phyloP scores from a whole-genome alignment of 2,797 vertebrate species.

The Pseudochaenichthys georgianus region DNA sequence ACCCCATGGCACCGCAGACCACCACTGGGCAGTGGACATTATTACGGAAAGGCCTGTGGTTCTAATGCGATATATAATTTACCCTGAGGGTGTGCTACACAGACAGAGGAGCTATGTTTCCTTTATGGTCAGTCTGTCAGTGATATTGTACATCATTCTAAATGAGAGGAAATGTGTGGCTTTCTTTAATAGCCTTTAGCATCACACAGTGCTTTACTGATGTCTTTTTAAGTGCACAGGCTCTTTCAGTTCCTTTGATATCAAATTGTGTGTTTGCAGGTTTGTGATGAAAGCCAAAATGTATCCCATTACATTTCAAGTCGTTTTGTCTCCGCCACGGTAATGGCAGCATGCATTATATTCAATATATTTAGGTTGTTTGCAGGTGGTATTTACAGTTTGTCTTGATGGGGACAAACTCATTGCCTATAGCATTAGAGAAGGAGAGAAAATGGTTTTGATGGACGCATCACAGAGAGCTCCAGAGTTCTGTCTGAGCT shows the following conservation, averaged over 20 bases:
- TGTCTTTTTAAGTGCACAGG: constrained; percentile 60
- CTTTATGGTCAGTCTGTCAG: constrained; percentile 63
- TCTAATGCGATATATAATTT: constrained; percentile 72
- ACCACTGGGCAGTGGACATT: constrained; percentile 74
- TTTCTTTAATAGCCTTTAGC: constrained; percentile 62
- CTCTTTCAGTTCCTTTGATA: constrained; percentile 57
- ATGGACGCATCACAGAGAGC: constrained; percentile 65
- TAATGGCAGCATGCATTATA: constrained; percentile 32
- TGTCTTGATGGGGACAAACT: constrained; percentile 29
- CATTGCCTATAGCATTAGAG: constrained; percentile 30
- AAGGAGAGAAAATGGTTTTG: constrained; percentile 54
- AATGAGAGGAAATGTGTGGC: constrained; percentile 60
- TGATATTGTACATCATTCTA: constrained; percentile 64
- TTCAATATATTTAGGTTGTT: constrained; percentile 51
- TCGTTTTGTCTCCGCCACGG: not conserved
- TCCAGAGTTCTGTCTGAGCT: constrained; percentile 69
- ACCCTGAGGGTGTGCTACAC: constrained; percentile 59
- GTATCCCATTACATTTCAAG: constrained; percentile 38
- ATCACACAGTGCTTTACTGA: constrained; percentile 54
- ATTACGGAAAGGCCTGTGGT: constrained; percentile 65
- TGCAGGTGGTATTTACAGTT: constrained; percentile 47
- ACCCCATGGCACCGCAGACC: constrained; percentile 67
- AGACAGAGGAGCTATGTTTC: constrained; percentile 59
- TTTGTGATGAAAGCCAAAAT: constrained; percentile 56
- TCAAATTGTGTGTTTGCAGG: constrained; percentile 57